Base-by-base conservation (phyloP, 2,113 vertebrate genomes). In the Petrocephalus microphthalmus region DNA sequence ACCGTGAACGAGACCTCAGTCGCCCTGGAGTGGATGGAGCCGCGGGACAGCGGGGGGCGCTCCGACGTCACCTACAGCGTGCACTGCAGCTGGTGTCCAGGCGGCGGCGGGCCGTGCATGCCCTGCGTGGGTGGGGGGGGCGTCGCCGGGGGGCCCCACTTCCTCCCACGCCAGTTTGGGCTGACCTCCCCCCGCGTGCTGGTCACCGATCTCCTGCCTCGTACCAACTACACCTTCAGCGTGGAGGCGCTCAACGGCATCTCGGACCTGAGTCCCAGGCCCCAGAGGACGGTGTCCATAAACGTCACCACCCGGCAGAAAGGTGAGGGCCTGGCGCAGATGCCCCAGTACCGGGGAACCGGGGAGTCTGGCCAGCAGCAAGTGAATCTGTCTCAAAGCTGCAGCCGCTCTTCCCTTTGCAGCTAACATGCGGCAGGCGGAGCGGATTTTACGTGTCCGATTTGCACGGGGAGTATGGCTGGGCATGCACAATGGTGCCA, bases 271-370 rank as follows among this genome's bases (percentile, higher is more conserved):
- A 96, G 95, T 87, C 92, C 94, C 2, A 91, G 89, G 1, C 94
- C 93, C 0, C 94, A 93, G 87, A 95, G 94, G 60, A 93, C 91
- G 0, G 94, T 95, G 0, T 91, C 93, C 8, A 91, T 96, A 89
- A 96, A 96, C 67, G 91, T 97, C 90, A 96, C 96, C 33, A 97
- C 96, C 2, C 94, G 95, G 37, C 96, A 96, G 92, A 96, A 96
- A 91, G 96, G 96, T 96, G 90, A 85, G 47, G 15, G 33, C 2
- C 71, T 2, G 15, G 17, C 37, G n/a, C 45, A 33, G 47, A 74
- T 2, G 10, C 29, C 15, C 51, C 19, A 5, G 7, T n/a, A 33
- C 51, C 11, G 42, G 47, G 42, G n/a, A 54, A 7, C 83, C n/a
- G n/a, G n/a, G n/a, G 2, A 85, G 19, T 52, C 22, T 49, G 25